Base-by-base conservation (phyloP, 2,797 vertebrate species). In the Mormyrops boulengeri region DNA sequence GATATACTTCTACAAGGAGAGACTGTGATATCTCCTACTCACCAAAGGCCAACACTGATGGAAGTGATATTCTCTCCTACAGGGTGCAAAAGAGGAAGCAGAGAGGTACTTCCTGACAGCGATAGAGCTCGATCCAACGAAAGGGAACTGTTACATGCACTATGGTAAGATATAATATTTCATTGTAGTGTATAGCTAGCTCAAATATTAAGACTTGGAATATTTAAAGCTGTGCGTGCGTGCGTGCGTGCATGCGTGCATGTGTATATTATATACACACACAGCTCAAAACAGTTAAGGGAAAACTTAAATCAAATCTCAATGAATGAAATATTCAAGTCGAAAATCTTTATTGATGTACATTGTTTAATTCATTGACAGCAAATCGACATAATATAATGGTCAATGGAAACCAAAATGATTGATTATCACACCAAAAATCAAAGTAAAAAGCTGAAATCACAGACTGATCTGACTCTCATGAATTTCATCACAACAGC, bases 111-210 rank as follows among this genome's bases (percentile, higher is more conserved):
- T 98, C 87, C 90, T 97, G 92, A 98, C 97, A 94, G 98, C 98
- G 53, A 97, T 99, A 94, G 97, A 98, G 89, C 95, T 99, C 85
- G 98, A 99, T 94, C 97, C 98, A 17, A 95, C 95, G 52, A 99
- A 98, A 95, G 98, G 98, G 95, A 99, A 97, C 95, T 97, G 98
- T 96, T 99, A 99, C 94, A 99, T 99, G 98, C 98, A 99, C 96
- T 99, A 99, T 55, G 98, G 98, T 99, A 95, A 90, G 97, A 95
- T 34, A 9, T 34, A 34, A 34, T 14, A 12, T 73, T 14, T 30
- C 66, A 73, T 34, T 34, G 8, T 73, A 34, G 66, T 22, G n/a
- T 60, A 73, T 34, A 69, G 4, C 66, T 69, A 34, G 8, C 8
- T 69, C 66, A 69, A 34, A 34, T 73, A 60, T 60, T 60, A 60